Evolutionary conservation across 2,113 vertebrate species (phyloP).

Genomic region (Macquaria ambigua): DNA sequence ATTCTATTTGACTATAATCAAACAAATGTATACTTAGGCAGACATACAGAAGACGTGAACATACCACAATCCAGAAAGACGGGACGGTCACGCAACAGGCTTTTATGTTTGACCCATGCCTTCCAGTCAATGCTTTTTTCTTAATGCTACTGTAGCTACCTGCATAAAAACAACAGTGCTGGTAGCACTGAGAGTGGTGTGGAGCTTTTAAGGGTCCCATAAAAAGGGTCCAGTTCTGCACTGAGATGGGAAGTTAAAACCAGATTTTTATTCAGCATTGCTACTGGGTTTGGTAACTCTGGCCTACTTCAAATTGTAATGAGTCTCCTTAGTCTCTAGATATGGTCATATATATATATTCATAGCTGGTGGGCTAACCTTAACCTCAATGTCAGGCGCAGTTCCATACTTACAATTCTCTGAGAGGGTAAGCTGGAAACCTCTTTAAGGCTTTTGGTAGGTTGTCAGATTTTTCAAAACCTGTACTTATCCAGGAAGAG

Average conservation of each 20-base stretch:
- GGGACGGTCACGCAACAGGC: conserved; percentile 41
- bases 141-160: conserved; percentile 64
- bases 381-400: conserved; percentile 10
- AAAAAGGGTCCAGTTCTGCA: neutral
- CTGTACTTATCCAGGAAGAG: conserved; percentile 25
- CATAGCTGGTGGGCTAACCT: conserved; percentile 19
- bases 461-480: conserved; percentile 1
- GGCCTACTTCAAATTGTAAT: conserved; percentile 16
- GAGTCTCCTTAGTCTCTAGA: neutral
- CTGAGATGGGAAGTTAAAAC: conserved; percentile 15
- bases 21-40: conserved; percentile 37
- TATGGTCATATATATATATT: conserved; percentile 2
- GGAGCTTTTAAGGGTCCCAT: conserved; percentile 55
- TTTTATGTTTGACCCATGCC: conserved; percentile 69
- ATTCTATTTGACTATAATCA: conserved; percentile 53
- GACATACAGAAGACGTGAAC: conserved; percentile 4
- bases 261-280: conserved; percentile 4
- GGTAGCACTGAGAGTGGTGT: conserved; percentile 27
- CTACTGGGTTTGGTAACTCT: conserved; percentile 24
- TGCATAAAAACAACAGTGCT: conserved; percentile 39
- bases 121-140: conserved; percentile 68
- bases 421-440: neutral
- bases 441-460: neutral
- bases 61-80: neutral
- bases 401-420: neutral